Base-by-base conservation (phyloP, 2,888 invertebrate species). In the Alsophila aescularia region DNA sequence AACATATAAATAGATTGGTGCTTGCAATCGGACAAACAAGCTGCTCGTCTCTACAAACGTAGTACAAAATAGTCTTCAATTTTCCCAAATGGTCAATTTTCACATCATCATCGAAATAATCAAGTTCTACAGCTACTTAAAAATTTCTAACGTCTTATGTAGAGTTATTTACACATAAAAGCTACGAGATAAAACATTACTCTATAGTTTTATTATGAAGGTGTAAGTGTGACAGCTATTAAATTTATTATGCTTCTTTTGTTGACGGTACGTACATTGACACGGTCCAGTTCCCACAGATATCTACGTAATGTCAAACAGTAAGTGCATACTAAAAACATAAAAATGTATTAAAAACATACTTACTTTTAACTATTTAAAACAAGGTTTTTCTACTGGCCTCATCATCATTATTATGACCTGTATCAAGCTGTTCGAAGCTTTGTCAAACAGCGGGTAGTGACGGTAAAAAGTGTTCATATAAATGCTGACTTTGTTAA, bases 271-370 rank as follows among this genome's bases (percentile, higher is more conserved):
- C 16, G 50, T 48, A 43, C 63, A 60, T 70, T 54, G 59, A 55
- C 58, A 57, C 67, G 80, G 70, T 81, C 81, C 66, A 74, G 79
- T 83, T 83, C 82, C 64, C 83, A 83, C 76, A 67, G 66, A 65
- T 61, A 64, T 58, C 27, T 60, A 59, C 59, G 61, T 68, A 74
- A 73, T 77, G 73, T 68, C 73, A 73, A 69, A 75, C 74, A 71
- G 66, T 68, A 67, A 70, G 64, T 58, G 73, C 68, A 73, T 74
- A 67, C 69, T 69, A 69, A 49, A 51, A 52, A 53, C 51, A 10
- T n/a, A 29, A 10, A 29, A 29, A 29, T 3, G n/a, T 29, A 29
- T 2, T 10, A n/a, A 10, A 8, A 21, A 21, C 3, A 21, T 21
- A 5, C 3, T 21, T 21, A 21, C 21, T 21, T 21, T 21, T 21